These are phyloP conservation scores for Alloscopus bannaensis DNA, from an alignment of 2,888 invertebrate species.

Conservation along the genomic window DNA sequence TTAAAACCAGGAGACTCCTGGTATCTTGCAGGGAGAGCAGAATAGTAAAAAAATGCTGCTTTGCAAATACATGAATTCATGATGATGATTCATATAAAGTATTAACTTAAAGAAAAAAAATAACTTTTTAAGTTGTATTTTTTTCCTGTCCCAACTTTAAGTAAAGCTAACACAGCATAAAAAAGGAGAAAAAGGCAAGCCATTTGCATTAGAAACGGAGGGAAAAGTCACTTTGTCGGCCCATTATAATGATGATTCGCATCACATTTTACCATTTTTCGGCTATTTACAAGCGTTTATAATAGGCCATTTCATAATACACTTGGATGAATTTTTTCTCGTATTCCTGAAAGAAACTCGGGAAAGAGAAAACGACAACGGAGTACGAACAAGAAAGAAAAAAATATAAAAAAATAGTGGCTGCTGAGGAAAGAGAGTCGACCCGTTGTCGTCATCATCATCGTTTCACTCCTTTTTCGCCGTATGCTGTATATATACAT, in stretches of 20 bases:
- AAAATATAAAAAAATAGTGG: no score
- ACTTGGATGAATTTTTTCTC: slow-evolving; percentile 51
- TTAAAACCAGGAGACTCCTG: neutral
- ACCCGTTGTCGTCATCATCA: slow-evolving; percentile 41
- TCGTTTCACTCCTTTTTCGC: slow-evolving; percentile 18
- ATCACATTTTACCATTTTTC: slow-evolving; percentile 59
- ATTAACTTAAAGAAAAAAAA: slow-evolving; percentile 23
- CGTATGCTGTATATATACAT: neutral
- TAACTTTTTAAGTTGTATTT: slow-evolving; percentile 20
- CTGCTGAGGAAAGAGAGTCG: slow-evolving; percentile 28
- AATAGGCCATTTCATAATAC: slow-evolving; percentile 56
- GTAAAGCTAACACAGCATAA: slow-evolving; percentile 55
- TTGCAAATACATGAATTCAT: slow-evolving; percentile 51
- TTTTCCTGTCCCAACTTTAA: slow-evolving; percentile 51
- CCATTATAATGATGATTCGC: slow-evolving; percentile 63
- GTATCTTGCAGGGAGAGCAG: neutral
- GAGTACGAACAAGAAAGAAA: slow-evolving; percentile 25
- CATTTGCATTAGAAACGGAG: slow-evolving; percentile 67
- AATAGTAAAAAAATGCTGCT: slow-evolving; percentile 23
- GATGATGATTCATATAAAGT: slow-evolving; percentile 52
- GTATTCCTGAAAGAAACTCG: neutral
- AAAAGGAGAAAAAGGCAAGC: slow-evolving; percentile 37
- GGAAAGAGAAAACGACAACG: slow-evolving; percentile 25
- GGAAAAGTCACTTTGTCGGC: slow-evolving; percentile 59
- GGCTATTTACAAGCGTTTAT: slow-evolving; percentile 58